These are phyloP conservation scores for Glyphotaelius pellucidus DNA, from an alignment of 2,888 invertebrate species.

Conservation along the genomic window DNA sequence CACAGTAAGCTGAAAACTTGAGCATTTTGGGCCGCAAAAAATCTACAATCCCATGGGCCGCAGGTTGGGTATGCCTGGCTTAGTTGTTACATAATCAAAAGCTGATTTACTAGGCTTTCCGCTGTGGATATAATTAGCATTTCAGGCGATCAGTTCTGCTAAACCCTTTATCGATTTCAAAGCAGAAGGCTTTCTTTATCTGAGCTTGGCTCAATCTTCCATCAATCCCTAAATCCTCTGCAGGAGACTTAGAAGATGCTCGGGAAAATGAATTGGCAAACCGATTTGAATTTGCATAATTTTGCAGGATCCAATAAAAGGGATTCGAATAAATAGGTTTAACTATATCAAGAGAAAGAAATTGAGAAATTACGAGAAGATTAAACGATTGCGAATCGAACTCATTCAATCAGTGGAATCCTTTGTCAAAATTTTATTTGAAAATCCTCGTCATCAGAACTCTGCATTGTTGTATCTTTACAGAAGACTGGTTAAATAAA, in stretches of 20 bases:
- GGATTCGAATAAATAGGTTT: neutral
- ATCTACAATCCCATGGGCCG: too few species aligned
- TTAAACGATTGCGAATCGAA: neutral
- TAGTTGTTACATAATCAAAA: conserved; percentile 7
- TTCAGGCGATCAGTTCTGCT: conserved; percentile 63
- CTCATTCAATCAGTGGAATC: neutral
- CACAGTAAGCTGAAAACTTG: too few species aligned
- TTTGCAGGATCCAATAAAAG: conserved; percentile 47
- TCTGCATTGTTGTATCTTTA: too few species aligned
- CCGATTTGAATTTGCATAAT: conserved; percentile 63
- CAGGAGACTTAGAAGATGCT: conserved; percentile 56
- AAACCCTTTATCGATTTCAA: conserved; percentile 61
- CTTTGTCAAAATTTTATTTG: neutral
- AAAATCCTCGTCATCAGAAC: neutral
- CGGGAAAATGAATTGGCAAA: conserved; percentile 63
- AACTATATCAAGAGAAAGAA: neutral
- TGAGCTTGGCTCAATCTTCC: conserved; percentile 45
- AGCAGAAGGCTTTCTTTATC: conserved; percentile 36
- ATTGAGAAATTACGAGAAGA: conserved; percentile 3
- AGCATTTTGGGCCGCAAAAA: too few species aligned
- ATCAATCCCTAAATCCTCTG: conserved; percentile 52
- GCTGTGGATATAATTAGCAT: conserved; percentile 59
- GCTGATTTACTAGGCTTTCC: conserved; percentile 15
- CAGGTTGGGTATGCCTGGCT: neutral
- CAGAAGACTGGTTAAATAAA: too few species aligned